phyloP scores from a whole-genome alignment of 2,888 invertebrate genomes.

The Mallateleia sp. region DNA sequence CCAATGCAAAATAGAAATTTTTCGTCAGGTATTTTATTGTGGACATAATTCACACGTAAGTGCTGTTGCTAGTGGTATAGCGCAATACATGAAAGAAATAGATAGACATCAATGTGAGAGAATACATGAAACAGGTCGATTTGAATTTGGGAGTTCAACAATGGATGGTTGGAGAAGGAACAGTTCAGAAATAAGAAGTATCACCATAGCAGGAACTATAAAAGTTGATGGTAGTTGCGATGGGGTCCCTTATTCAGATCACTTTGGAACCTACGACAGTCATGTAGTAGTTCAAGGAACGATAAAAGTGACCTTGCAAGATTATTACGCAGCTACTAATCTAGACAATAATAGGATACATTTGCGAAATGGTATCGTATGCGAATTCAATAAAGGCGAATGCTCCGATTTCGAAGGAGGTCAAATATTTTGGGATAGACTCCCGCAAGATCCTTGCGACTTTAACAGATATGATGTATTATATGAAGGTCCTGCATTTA shows the following conservation, averaged over 20 bases:
- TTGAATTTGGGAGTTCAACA: neutral
- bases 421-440: slow-evolving; percentile 53
- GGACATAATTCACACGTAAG: slow-evolving; percentile 66
- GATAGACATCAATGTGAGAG: neutral
- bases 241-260: slow-evolving; percentile 74
- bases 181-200: too few relatives aligned
- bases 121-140: neutral
- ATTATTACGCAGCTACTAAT: slow-evolving; percentile 32
- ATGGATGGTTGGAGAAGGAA: slow-evolving; percentile 20
- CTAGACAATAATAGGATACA: slow-evolving; percentile 48
- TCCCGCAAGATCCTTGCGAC: slow-evolving; percentile 45
- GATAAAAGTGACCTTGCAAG: slow-evolving; percentile 27
- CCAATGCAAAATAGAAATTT: neutral
- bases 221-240: slow-evolving; percentile 55
- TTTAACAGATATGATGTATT: slow-evolving; percentile 64
- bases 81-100: slow-evolving; percentile 52
- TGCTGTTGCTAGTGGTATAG: slow-evolving; percentile 31
- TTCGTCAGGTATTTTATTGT: slow-evolving; percentile 22
- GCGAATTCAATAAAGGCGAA: slow-evolving; percentile 5
- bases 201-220: slow-evolving; percentile 49
- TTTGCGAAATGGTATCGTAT: slow-evolving; percentile 38
- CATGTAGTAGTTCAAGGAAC: slow-evolving; percentile 68
- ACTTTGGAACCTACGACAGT: slow-evolving; percentile 69
- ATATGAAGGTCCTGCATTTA: slow-evolving; percentile 66
- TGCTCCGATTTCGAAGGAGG: slow-evolving; percentile 69